phyloP scores from a whole-genome alignment of 2,888 invertebrate species.

The Parnassius smintheus region DNA sequence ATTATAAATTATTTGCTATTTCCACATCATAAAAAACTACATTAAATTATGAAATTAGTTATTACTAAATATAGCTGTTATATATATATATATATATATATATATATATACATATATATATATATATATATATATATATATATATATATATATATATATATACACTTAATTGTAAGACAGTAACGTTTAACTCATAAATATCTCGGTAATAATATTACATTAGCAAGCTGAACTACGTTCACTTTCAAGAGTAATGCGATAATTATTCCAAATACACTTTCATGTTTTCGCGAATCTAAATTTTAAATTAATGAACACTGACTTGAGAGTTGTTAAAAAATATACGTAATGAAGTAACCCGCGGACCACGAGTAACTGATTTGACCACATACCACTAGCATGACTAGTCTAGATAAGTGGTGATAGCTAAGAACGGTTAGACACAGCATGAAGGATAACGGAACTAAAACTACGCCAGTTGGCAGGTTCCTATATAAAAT shows the following conservation, averaged over 20 bases:
- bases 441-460: slow-evolving; percentile 29
- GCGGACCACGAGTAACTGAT: slow-evolving; percentile 47
- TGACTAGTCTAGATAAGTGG: slow-evolving; percentile 13
- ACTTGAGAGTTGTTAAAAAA: slow-evolving; percentile 3
- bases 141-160: no score
- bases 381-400: slow-evolving; percentile 38
- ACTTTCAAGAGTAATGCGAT: slow-evolving; percentile 25
- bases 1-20: not conserved
- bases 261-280: slow-evolving; percentile 17
- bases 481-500: not conserved
- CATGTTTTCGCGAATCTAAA: slow-evolving; percentile 3
- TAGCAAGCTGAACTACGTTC: slow-evolving; percentile 2
- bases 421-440: slow-evolving; percentile 29
- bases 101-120: no score
- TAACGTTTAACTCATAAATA: no score
- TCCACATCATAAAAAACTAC: not conserved
- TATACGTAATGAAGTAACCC: slow-evolving; percentile 29
- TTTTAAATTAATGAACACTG: slow-evolving; percentile 18
- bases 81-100: no score
- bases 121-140: no score
- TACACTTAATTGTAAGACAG: no score
- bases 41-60: no score
- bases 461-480: slow-evolving; percentile 17
- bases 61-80: no score
- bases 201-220: no score